Base-by-base conservation (phyloP, 2,888 invertebrate species). In the Yponomeuta sedellus region DNA sequence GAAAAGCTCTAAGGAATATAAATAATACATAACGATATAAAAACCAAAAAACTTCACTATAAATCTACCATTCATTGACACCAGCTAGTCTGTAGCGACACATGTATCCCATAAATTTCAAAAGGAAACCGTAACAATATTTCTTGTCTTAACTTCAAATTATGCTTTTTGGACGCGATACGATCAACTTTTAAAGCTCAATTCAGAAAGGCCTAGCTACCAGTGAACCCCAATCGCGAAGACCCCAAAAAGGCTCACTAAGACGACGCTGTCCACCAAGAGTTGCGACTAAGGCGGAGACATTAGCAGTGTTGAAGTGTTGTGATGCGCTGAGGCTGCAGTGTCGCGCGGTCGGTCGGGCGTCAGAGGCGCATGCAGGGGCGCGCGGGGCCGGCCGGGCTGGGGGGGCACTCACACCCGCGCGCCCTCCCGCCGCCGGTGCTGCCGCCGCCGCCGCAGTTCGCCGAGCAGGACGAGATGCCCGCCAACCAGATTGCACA, bases 401-500 rank as follows among this genome's bases (percentile, higher is more conserved):
- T 80, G 79, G 34, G 34, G 34, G 86, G 85, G 66, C 66, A 64
- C 83, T 82, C 86, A 70, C 80, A 82, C 86, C 86, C 87, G 87
- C 89, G 90, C 88, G 89, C 88, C 87, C 88, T 85, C 76, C 82
- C 78, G 74, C 89, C 88, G 72, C 88, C 88, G 67, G 88, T 88
- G 70, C 77, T 88, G 76, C 88, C 88, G 71, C 89, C 88, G 73
- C 89, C 89, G 73, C 90, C 88, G 70, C 88, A 88, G 82, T 88
- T 88, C 74, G 87, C 89, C 70, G 79, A 85, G 22, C 86, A 88
- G 70, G 86, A 86, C 83, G 91, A 90, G 73, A 91, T 91, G 91
- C 88, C 90, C 67, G 81, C 86, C 77, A 91, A 88, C 75, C 90
- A 91, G 77, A 91, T 91, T 70, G 91, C 91, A 70, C 91, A 90